phyloP scores from a whole-genome alignment of 2,888 invertebrate genomes.

The Parnassius orleans region DNA sequence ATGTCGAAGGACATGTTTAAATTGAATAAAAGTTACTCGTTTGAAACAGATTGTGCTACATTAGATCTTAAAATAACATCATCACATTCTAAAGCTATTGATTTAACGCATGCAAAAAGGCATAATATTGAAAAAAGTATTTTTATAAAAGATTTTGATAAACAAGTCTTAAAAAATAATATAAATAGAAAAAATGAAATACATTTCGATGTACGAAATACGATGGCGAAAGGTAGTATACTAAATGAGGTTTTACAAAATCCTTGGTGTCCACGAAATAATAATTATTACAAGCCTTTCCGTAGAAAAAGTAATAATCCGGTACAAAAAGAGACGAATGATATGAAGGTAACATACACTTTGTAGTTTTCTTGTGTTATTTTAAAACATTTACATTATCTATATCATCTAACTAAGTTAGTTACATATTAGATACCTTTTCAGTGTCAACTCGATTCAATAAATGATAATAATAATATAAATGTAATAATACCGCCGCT shows the following conservation, averaged over 20 bases:
- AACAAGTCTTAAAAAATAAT: neutral
- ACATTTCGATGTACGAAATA: neutral
- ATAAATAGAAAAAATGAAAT: neutral
- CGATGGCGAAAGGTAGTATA: conserved; percentile 47
- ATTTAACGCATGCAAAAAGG: neutral
- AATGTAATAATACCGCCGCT: conserved; percentile 1
- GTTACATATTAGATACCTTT: conserved; percentile 1
- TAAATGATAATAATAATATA: conserved; percentile 23
- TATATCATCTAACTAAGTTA: neutral
- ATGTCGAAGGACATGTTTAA: neutral
- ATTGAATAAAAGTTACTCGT: conserved; percentile 2
- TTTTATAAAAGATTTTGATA: conserved; percentile 1
- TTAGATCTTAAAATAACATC: conserved; percentile 9
- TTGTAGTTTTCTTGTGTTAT: neutral
- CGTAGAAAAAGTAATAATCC: conserved; percentile 42
- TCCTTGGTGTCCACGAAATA: conserved; percentile 78
- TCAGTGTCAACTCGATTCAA: neutral
- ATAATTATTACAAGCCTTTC: conserved; percentile 57
- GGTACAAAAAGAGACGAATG: neutral
- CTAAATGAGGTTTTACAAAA: conserved; percentile 78
- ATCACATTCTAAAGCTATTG: neutral
- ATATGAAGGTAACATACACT: conserved; percentile 2
- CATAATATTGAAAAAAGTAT: neutral
- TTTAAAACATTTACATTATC: neutral
- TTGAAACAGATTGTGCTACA: neutral